Evolutionary conservation across 1,140 invertebrate genomes (phyloP).

Genomic region (Ctenoplectra terminalis): DNA sequence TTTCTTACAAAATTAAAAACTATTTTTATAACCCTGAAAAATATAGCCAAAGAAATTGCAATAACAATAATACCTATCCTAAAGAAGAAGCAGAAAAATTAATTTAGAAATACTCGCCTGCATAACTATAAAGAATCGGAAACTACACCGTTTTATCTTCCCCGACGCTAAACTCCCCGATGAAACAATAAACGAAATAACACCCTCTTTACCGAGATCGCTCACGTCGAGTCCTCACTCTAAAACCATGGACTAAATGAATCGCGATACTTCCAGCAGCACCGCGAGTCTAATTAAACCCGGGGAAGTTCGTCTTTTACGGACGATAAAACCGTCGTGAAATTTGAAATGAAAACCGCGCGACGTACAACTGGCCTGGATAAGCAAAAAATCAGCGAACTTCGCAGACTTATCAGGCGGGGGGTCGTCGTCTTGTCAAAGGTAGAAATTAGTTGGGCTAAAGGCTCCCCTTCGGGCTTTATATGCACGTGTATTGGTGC

Average conservation of each 20-base stretch:
- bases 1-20: too few relatives aligned
- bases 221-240: background rate
- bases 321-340: slow-evolving; percentile 13
- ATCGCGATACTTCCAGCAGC: background rate
- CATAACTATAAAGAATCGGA: too few relatives aligned
- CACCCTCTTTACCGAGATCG: too few relatives aligned
- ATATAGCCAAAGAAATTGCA: too few relatives aligned
- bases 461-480: background rate
- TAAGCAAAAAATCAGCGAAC: background rate
- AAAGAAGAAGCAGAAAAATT: too few relatives aligned
- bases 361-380: background rate
- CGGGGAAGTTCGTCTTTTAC: background rate
- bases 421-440: background rate
- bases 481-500: too few relatives aligned
- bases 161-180: background rate
- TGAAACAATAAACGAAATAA: background rate
- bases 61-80: too few relatives aligned
- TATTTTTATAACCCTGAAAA: too few relatives aligned
- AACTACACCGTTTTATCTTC: too few relatives aligned
- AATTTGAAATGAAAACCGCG: slow-evolving; percentile 11
- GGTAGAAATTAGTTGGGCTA: background rate
- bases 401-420: background rate
- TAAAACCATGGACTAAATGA: background rate
- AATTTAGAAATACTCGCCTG: too few relatives aligned
- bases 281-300: background rate